Evolutionary conservation across 2,797 vertebrate genomes (phyloP).

Genomic region (Antennarius maculatus): DNA sequence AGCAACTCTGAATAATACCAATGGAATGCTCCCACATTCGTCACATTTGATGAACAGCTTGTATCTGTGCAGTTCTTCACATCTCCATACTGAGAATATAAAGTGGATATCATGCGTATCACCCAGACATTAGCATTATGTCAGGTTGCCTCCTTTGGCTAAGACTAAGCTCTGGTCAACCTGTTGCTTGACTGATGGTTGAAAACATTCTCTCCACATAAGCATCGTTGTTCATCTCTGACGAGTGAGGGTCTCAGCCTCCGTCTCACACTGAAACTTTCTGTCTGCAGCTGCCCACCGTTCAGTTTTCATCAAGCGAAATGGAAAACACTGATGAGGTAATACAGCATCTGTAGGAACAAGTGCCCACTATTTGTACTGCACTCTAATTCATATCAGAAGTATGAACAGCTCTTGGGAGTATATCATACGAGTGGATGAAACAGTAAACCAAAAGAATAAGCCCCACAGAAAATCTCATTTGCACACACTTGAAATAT

Average conservation of each 20-base stretch:
- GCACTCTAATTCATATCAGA: slow-evolving; percentile 47
- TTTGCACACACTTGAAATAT: slow-evolving; percentile 40
- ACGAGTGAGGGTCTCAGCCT: slow-evolving; percentile 5
- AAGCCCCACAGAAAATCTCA: slow-evolving; percentile 57
- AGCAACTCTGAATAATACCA: too few species aligned
- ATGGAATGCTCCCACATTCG: too few species aligned
- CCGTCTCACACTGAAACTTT: slow-evolving; percentile 34
- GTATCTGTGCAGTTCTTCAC: too few species aligned
- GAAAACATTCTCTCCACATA: slow-evolving; percentile 11
- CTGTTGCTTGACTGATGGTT: slow-evolving; percentile 1
- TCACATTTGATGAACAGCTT: too few species aligned
- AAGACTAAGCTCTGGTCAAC: slow-evolving; percentile 12
- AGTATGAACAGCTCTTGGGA: slow-evolving; percentile 32
- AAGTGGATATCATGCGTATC: slow-evolving; percentile 8
- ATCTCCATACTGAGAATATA: too few species aligned
- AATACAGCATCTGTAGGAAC: slow-evolving; percentile 66
- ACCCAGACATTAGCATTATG: slow-evolving; percentile 11
- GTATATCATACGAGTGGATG: slow-evolving; percentile 31
- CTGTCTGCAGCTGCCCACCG: slow-evolving; percentile 67
- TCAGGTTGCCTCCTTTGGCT: slow-evolving; percentile 25
- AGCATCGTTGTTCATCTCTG: slow-evolving; percentile 52
- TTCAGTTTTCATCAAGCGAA: slow-evolving; percentile 64
- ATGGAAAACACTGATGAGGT: slow-evolving; percentile 66
- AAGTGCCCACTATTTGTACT: slow-evolving; percentile 64
- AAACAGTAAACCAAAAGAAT: slow-evolving; percentile 54